Conservation (phyloP, 2,888 invertebrate species). For the Drosophila siamana region DNA sequence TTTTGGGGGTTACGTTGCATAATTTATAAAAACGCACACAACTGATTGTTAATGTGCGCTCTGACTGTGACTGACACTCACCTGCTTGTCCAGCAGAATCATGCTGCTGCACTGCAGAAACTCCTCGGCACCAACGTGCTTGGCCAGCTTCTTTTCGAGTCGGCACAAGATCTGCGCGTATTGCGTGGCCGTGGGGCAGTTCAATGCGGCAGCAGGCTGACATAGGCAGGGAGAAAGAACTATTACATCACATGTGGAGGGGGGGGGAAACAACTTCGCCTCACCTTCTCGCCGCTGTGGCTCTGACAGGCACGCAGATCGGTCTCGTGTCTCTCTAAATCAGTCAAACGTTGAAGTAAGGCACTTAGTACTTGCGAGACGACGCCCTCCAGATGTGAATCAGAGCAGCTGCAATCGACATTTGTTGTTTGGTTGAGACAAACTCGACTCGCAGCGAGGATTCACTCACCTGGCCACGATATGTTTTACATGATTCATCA, state of each 20-base stretch:
- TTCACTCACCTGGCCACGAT: conserved; percentile 84
- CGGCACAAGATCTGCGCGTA: conserved; percentile 85
- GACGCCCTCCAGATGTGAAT: conserved; percentile 84
- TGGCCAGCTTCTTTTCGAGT: conserved; percentile 85
- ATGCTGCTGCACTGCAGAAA: conserved; percentile 85
- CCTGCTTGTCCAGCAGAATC: conserved; percentile 84
- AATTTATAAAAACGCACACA: too few species aligned
- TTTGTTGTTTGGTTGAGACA: too few species aligned
- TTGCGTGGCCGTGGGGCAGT: conserved; percentile 84
- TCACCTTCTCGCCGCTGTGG: conserved; percentile 81
- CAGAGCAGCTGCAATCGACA: conserved; percentile 83
- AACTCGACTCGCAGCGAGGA: neutral
- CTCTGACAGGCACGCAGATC: conserved; percentile 85
- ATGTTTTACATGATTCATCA: conserved; percentile 86
- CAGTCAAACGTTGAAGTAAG: conserved; percentile 86
- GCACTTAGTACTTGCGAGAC: conserved; percentile 86
- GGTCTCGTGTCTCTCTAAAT: conserved; percentile 85
- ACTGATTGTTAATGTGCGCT: neutral
- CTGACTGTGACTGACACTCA: conserved; percentile 56
- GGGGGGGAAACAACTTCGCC: neutral
- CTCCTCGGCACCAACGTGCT: conserved; percentile 85
- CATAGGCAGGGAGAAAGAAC: neutral
- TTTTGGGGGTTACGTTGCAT: conserved; percentile 25
- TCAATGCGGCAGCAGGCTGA: conserved; percentile 52
- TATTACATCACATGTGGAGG: neutral